phyloP scores from a whole-genome alignment of 2,888 invertebrate species.

The Papilio elwesi region DNA sequence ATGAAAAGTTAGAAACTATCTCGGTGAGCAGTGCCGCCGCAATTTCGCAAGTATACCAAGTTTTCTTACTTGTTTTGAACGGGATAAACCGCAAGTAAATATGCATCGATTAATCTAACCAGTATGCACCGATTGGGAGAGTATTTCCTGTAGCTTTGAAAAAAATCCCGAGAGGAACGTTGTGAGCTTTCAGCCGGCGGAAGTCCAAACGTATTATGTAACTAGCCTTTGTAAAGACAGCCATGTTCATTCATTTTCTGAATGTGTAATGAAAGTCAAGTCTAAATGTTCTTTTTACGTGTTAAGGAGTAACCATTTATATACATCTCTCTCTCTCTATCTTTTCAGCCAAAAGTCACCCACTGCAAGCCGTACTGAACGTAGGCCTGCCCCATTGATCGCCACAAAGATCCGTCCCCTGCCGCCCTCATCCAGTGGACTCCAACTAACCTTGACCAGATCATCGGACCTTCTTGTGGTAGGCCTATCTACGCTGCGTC shows the following conservation, averaged over 20 bases:
- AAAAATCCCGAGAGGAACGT: background rate
- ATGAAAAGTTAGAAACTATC: slow-evolving; percentile 17
- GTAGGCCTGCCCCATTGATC: no score
- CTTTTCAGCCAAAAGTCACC: no score
- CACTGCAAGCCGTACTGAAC: no score
- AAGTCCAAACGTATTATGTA: background rate
- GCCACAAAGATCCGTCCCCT: no score
- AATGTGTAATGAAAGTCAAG: background rate
- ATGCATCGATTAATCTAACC: background rate
- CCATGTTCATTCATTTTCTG: no score
- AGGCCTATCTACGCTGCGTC: no score
- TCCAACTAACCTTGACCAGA: no score
- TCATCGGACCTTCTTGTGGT: no score
- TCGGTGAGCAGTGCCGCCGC: background rate
- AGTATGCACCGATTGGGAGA: background rate
- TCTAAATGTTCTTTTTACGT: background rate
- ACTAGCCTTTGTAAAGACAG: no score
- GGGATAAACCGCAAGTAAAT: slow-evolving; percentile 1
- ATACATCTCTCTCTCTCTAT: no score
- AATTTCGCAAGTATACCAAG: slow-evolving; percentile 5
- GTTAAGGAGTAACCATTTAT: no score
- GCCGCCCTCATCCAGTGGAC: no score
- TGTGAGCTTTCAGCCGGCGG: background rate
- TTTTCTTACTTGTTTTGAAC: slow-evolving; percentile 13
- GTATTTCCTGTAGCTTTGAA: background rate